Evolutionary conservation across 2,113 vertebrate genomes (phyloP), one percentile per base, ranked within the genome.

Genomic region (Dipodomys merriami): DNA sequence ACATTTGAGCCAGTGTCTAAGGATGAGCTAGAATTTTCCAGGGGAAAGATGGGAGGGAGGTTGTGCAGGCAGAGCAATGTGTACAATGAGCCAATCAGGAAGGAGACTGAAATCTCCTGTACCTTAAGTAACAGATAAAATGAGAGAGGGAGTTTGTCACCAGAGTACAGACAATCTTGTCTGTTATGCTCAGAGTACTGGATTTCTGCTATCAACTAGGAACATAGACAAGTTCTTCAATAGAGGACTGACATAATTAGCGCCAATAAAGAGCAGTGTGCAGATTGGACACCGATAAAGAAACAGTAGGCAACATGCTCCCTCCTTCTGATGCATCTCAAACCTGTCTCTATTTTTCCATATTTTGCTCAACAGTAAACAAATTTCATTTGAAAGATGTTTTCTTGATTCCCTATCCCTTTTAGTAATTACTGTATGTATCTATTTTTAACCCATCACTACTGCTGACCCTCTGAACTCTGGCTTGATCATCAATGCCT

Each of bases 91-190:
- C 12, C 23, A 20, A n/a, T 35, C 25, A 71, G 33, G 13, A 86
- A 88, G 93, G 18, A 93, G 73, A 84, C 74, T 62, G n/a, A 90
- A 90, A 67, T 88, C 22, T 74, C 72, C 62, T 57, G 25, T 91
- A 69, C n/a, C 35, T 16, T 20, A 1, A 44, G n/a, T 4, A 44
- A 44, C 83, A 81, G 64, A 73, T 77, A 46, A 94, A 90, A 77
- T 20, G 30, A 29, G 30, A 88, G 68, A 91, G 35, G 8, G 22
- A 73, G 18, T 19, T 90, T 49, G 39, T 62, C 92, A 81, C 13
- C n/a, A 73, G 57, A 78, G 46, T 29, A 12, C 16, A 71, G 65
- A 86, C 33, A 8, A 16, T 65, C 69, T 68, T 62, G 35, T 64
- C 44, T 62, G n/a, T 20, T 92, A 23, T 30, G 44, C 87, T 90